These are phyloP conservation scores for Myiozetetes cayanensis DNA, from an alignment of 2,113 vertebrate genomes.

Conservation along the genomic window DNA sequence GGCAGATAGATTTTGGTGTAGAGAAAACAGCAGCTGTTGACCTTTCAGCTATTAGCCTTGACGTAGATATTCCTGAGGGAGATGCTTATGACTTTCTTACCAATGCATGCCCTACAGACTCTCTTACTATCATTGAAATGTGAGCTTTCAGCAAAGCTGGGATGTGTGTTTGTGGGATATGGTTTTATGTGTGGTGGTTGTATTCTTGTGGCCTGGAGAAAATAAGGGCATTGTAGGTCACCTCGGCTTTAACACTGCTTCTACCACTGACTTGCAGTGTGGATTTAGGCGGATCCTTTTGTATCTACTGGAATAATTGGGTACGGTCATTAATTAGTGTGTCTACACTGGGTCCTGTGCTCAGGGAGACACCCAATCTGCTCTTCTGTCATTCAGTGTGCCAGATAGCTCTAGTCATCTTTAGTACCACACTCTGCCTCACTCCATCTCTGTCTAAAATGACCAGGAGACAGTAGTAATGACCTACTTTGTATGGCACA, in stretches of 20 bases:
- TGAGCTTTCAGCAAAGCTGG: background rate
- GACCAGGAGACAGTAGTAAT: background rate
- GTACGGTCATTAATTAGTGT: background rate
- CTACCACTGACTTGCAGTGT: background rate
- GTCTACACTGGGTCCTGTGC: background rate
- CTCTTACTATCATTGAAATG: background rate
- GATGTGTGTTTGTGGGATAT: background rate
- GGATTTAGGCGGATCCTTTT: background rate
- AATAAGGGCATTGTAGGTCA: background rate
- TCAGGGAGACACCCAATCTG: background rate
- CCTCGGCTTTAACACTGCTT: background rate
- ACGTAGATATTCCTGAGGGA: background rate
- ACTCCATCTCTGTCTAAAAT: background rate
- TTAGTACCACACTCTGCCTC: background rate
- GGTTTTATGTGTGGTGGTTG: background rate
- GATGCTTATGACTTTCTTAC: background rate
- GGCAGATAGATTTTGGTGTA: background rate
- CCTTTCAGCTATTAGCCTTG: background rate
- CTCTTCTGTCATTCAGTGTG: background rate
- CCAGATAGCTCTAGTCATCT: background rate
- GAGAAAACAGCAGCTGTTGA: background rate
- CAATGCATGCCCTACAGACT: background rate
- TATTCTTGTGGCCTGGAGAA: background rate
- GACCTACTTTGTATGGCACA: background rate
- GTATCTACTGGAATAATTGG: background rate